Conservation (phyloP, 2,113 vertebrate genomes). For the Larimichthys polyactis region DNA sequence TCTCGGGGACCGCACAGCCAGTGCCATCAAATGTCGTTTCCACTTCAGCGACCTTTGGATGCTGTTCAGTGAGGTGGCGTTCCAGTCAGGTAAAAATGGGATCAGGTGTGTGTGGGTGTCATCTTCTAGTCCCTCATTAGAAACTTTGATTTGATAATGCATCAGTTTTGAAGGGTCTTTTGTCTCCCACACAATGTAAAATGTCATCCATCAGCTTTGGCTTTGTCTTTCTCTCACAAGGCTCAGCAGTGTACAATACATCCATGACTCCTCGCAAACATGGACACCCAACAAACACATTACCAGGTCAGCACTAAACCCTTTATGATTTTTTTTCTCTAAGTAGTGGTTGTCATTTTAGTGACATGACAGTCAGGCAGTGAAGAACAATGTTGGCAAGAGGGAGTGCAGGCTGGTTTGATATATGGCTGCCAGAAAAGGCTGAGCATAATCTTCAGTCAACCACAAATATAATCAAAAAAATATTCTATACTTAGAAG, state of each 20-base stretch:
- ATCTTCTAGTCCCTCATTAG: not conserved
- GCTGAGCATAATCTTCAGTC: not conserved
- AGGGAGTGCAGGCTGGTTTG: not conserved
- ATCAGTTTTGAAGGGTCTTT: not conserved
- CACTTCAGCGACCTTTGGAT: slow-evolving; percentile 94
- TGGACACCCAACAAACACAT: slow-evolving; percentile 84
- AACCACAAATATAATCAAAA: not conserved
- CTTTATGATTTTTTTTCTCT: not conserved
- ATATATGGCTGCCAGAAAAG: not conserved
- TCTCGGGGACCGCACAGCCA: slow-evolving; percentile 93
- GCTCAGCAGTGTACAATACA: slow-evolving; percentile 95
- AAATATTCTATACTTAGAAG: not conserved
- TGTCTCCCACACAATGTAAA: not conserved
- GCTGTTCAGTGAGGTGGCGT: slow-evolving; percentile 98
- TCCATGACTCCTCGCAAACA: slow-evolving; percentile 85
- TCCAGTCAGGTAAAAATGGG: slow-evolving; percentile 91
- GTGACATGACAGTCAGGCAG: not conserved
- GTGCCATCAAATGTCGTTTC: slow-evolving; percentile 93
- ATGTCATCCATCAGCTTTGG: not conserved
- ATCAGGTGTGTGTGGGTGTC: not conserved
- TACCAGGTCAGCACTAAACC: slow-evolving; percentile 72
- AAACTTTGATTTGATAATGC: not conserved
- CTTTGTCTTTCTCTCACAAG: slow-evolving; percentile 76
- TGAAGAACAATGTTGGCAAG: not conserved
- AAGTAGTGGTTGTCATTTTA: not conserved